Percentiles rank a stretch among this genome's conserved stretches.
phyloP scores from a whole-genome alignment of 2,797 vertebrate species.

The Megalops cyprinoides region DNA sequence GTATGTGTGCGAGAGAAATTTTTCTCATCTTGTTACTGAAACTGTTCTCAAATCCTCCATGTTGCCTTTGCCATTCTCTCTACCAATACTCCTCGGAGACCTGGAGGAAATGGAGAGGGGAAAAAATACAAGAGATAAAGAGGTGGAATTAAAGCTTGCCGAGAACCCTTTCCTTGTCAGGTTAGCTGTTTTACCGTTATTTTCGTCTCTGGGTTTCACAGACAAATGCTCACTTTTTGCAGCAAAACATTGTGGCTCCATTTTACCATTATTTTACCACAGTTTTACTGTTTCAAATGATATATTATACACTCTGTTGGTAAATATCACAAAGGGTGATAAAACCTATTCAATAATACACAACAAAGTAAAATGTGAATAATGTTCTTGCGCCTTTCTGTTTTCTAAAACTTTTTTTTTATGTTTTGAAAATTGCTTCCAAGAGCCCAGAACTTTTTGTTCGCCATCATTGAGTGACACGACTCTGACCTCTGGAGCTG shows the following conservation, averaged over 20 bases:
- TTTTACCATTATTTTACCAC: background rate
- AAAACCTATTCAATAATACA: background rate
- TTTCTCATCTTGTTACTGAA: background rate
- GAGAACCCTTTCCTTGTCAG: background rate
- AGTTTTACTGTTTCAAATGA: background rate
- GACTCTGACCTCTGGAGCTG: slow-evolving; percentile 56
- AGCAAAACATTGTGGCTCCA: background rate
- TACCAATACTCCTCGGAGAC: background rate
- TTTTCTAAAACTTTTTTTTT: background rate
- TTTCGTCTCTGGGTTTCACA: background rate
- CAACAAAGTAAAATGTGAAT: background rate
- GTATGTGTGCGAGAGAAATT: background rate
- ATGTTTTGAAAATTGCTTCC: background rate
- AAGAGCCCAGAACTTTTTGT: slow-evolving; percentile 36
- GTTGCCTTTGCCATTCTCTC: background rate
- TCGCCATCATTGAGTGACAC: slow-evolving; percentile 53
- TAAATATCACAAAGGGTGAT: background rate
- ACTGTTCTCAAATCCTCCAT: background rate
- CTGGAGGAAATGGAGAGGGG: background rate
- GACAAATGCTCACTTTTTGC: background rate
- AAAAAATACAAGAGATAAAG: background rate
- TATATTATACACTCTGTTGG: background rate
- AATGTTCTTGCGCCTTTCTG: background rate
- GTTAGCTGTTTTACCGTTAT: background rate
- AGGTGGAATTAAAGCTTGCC: background rate